These are phyloP conservation scores for Atopsyche davidsoni DNA, from an alignment of 1,140 invertebrate genomes.

Conservation along the genomic window DNA sequence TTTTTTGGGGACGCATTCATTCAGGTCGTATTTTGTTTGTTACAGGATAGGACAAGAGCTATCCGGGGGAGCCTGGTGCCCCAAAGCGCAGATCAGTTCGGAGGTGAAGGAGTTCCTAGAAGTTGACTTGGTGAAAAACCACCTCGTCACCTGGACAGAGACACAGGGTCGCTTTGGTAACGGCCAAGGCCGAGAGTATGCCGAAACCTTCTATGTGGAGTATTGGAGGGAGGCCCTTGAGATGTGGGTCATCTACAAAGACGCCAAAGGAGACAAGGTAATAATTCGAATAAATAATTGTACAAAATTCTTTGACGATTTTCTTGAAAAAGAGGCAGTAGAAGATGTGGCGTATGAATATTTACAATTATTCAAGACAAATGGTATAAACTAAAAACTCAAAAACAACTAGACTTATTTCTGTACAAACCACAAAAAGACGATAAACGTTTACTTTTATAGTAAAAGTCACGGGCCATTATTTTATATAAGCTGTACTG, in stretches of 20 bases:
- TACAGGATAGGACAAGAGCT: conserved; percentile 78
- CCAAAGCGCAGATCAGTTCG: conserved; percentile 67
- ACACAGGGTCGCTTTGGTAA: conserved; percentile 92
- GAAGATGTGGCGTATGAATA: too few relatives aligned
- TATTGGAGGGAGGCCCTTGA: conserved; percentile 68
- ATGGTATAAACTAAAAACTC: too few relatives aligned
- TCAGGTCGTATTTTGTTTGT: conserved; percentile 35
- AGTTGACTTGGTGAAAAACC: conserved; percentile 70
- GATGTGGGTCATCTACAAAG: conserved; percentile 74
- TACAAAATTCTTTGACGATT: too few relatives aligned
- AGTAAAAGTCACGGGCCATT: too few relatives aligned
- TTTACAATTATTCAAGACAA: too few relatives aligned
- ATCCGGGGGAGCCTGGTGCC: conserved; percentile 92
- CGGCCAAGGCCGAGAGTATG: conserved; percentile 86
- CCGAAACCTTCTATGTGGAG: conserved; percentile 77
- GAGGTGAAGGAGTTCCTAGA: conserved; percentile 80
- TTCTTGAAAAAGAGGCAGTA: too few relatives aligned
- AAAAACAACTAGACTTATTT: too few relatives aligned
- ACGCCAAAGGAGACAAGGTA: conserved; percentile 68
- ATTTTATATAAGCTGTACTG: too few relatives aligned
- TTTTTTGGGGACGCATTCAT: too few relatives aligned
- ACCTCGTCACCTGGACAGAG: conserved; percentile 79
- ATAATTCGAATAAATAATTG: too few relatives aligned
- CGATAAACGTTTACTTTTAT: too few relatives aligned
- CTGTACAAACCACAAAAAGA: too few relatives aligned